A percentile compares a stretch with the other conserved stretches of the same genome.
Conservation (phyloP, 2,113 vertebrate species). For the Poecile atricapillus region DNA sequence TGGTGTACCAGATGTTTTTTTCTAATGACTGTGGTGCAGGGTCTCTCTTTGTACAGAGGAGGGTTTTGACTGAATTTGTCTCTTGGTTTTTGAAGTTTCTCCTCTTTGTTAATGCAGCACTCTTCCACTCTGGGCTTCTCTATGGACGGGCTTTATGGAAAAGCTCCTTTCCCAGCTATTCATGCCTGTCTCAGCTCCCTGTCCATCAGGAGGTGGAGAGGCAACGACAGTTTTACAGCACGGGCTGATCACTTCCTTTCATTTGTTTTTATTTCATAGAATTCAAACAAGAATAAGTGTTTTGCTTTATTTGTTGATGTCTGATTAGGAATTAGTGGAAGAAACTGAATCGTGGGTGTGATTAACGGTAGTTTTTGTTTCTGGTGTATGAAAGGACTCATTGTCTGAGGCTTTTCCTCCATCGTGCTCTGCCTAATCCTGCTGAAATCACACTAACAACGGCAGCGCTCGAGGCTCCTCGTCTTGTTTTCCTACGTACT, state of each 20-base stretch:
- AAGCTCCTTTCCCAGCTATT: background rate
- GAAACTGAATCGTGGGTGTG: slow-evolving; percentile 46
- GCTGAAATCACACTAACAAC: slow-evolving; percentile 5
- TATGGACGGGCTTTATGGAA: background rate
- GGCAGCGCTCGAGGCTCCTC: background rate
- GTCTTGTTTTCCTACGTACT: background rate
- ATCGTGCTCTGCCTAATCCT: slow-evolving; percentile 27
- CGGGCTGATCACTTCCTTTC: background rate
- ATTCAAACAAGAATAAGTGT: slow-evolving; percentile 51
- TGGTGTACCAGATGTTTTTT: slow-evolving; percentile 29
- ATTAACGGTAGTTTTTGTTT: slow-evolving; percentile 50
- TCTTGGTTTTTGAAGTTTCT: slow-evolving; percentile 27
- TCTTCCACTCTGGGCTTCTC: background rate
- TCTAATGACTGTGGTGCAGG: slow-evolving; percentile 13
- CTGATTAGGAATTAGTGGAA: slow-evolving; percentile 53
- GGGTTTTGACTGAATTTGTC: background rate
- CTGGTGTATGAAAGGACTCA: slow-evolving; percentile 46
- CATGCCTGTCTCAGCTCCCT: background rate
- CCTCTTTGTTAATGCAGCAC: background rate
- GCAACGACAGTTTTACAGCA: background rate
- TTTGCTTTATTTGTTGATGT: slow-evolving; percentile 56
- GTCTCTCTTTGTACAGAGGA: background rate
- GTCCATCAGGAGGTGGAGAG: background rate
- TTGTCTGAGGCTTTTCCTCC: slow-evolving; percentile 59
- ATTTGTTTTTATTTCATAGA: slow-evolving; percentile 31